Evolutionary conservation across 2,888 invertebrate species (phyloP), one percentile per base, ranked within the genome.

Genomic region (Archaeoteleia sp.): DNA sequence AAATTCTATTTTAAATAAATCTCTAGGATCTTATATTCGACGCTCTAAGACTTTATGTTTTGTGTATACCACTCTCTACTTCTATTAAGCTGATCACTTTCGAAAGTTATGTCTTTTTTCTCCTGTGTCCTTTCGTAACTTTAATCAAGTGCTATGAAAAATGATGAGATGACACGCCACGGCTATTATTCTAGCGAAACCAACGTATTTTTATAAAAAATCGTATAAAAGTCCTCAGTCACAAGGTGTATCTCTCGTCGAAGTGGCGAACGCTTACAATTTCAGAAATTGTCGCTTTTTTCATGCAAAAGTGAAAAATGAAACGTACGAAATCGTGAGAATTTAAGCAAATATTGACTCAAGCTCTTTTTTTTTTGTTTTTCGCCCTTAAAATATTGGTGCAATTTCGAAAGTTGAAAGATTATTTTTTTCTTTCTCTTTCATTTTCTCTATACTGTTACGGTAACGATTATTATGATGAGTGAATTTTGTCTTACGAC

Each of bases 1-100:
- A 68, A 63, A 65, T 60, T 68, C 49, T 68, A 55, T 65, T 63
- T 63, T 55, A 60, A 69, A 63, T 65, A 60, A 60, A 63, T 49
- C 40, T 45, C 17, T 14, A 42, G 29, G 55, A 48, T 29, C 48
- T 9, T n/a, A 30, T 27, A 39, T 17, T 43, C 15, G 15, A 58
- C 27, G 14, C 6, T 51, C 51, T 57, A 57, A 30, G 9, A 35
- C 20, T 43, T 48, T 45, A 54, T 6, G 32, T 2, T n/a, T 42
- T 37, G 10, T 15, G 9, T 39, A 42, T 29, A 57, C n/a, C n/a
- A n/a, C n/a, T 12, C 23, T 58, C 43, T 62, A 46, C 37, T 5
- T 48, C 8, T 42, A 60, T 34, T 42, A 57, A 53, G 54, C 51
- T 51, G 48, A 45, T 27, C 27, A 14, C 37, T 7, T 34, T 23